Evolutionary conservation across 1,140 invertebrate genomes (phyloP), one percentile per base, ranked within the genome.

Genomic region (Drosophila bifasciata): DNA sequence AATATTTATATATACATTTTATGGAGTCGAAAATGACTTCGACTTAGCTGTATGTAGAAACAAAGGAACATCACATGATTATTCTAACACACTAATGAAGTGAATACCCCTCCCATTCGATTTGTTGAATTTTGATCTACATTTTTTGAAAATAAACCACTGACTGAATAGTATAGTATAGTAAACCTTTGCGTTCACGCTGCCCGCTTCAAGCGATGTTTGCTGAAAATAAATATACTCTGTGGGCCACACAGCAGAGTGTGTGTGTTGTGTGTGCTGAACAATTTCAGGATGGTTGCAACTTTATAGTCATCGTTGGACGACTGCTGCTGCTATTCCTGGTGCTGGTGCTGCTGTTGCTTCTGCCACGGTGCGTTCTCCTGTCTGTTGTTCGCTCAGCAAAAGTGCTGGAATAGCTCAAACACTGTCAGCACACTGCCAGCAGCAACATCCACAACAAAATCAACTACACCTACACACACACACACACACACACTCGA

Each of bases 321-420:
- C 16, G 61, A 45, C 32, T 50, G 56, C 43, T 50, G 46, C n/a
- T 15, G 21, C 2, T n/a, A n/a, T n/a, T n/a, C n/a, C n/a, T 28
- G 28, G 8, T 9, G 8, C 28, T 50, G 56, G 16, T 49, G 6
- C n/a, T 19, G 16, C 9, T 36, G 4, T 11, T 36, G 32, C 9
- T n/a, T n/a, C n/a, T 36, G 32, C 32, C 32, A 36, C 32, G 11
- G 11, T 8, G 11, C 32, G 32, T 11, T 36, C 11, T 36, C 32
- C 32, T 25, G 16, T 61, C 16, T 13, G 49, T 36, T 48, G 68
- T 57, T 60, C 36, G 48, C 49, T 41, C 52, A 46, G 59, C 51
- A 45, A 61, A 73, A 80, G 56, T 72, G 44, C 50, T 56, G 76
- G 57, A 84, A 84, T 79, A 76, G 72, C 76, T 79, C 53, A 78